These are phyloP conservation scores for Dendrolimus punctatus DNA, from an alignment of 1,140 invertebrate species.

Conservation along the genomic window DNA sequence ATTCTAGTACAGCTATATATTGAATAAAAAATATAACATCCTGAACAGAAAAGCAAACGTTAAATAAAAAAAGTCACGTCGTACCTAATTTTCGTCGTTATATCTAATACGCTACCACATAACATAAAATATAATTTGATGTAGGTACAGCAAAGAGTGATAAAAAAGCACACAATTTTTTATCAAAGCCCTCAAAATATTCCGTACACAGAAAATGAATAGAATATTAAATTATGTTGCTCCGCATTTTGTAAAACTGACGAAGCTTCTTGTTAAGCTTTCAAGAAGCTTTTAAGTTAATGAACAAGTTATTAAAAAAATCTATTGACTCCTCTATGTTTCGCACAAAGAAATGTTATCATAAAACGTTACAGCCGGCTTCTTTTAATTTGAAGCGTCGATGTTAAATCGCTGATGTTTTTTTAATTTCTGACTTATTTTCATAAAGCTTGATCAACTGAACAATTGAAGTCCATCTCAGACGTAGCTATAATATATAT, in stretches of 20 bases:
- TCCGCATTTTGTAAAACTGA: conserved; percentile 64
- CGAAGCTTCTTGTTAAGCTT: conserved; percentile 66
- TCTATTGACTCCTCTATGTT: conserved; percentile 58
- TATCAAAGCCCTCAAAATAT: conserved; percentile 40
- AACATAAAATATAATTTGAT: no score
- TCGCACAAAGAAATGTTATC: conserved; percentile 16
- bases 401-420: no score
- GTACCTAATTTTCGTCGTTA: no score
- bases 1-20: no score
- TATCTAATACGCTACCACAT: no score
- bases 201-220: conserved; percentile 60
- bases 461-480: no score
- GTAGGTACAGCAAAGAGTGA: conserved; percentile 16
- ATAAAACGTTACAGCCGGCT: conserved; percentile 1
- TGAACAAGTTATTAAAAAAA: conserved; percentile 65
- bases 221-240: conserved; percentile 69
- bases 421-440: no score
- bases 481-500: no score
- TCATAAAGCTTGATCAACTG: no score
- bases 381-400: not conserved
- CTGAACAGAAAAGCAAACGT: no score
- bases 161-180: conserved; percentile 26
- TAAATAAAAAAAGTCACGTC: no score
- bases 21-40: no score
- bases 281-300: conserved; percentile 70